phyloP scores from a whole-genome alignment of 1,140 invertebrate genomes.

The Drosophila novamexicana region DNA sequence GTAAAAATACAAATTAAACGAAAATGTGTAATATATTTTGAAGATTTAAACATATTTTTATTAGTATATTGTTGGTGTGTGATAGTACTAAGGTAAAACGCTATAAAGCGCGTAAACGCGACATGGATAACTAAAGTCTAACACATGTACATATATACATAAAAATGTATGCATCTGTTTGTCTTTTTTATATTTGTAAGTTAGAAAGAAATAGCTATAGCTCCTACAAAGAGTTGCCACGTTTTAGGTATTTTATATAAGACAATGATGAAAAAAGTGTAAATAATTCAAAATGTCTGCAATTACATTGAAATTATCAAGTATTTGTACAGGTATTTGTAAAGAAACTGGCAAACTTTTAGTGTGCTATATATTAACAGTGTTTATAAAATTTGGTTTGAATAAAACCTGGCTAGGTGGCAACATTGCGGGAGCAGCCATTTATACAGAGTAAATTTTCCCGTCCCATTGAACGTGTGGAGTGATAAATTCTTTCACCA shows the following conservation, averaged over 20 bases:
- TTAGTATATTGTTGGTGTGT: background rate
- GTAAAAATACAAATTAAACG: conserved; percentile 11
- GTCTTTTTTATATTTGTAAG: conserved; percentile 14
- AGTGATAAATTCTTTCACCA: conserved; percentile 47
- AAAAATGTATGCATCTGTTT: conserved; percentile 11
- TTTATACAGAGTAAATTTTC: conserved; percentile 58
- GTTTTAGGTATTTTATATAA: conserved; percentile 64
- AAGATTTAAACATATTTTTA: background rate
- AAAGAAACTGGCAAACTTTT: too few relatives aligned
- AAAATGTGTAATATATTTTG: background rate
- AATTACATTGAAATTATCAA: background rate
- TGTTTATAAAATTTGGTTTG: background rate
- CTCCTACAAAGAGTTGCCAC: conserved; percentile 57
- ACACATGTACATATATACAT: conserved; percentile 42
- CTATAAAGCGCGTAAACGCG: background rate
- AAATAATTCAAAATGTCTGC: background rate
- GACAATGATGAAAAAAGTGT: conserved; percentile 11
- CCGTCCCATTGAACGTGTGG: conserved; percentile 61
- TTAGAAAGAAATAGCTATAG: conserved; percentile 28
- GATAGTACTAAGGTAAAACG: background rate
- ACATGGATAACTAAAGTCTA: conserved; percentile 6
- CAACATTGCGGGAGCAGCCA: conserved; percentile 48
- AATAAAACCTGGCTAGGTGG: conserved; percentile 45
- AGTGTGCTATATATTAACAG: too few relatives aligned
- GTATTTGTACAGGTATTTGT: background rate